Percentiles rank a stretch among this genome's conserved stretches.
These are phyloP conservation scores for Burhinus bistriatus DNA, from an alignment of 2,113 vertebrate species.

Conservation along the genomic window DNA sequence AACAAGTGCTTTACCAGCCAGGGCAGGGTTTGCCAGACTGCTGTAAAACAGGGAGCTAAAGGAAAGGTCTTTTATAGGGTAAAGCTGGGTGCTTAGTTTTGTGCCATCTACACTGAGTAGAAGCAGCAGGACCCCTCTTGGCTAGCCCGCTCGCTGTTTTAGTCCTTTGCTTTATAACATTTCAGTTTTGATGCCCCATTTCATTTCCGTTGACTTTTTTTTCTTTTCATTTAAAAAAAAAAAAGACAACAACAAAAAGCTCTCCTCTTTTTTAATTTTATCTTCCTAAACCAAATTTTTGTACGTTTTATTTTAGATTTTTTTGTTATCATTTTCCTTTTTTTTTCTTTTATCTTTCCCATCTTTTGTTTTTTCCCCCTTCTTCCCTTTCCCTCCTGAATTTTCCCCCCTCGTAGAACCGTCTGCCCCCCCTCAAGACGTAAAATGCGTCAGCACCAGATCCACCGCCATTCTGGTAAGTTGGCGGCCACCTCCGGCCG, in stretches of 20 bases:
- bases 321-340: constrained; percentile 88
- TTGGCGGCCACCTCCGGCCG: constrained; percentile 91
- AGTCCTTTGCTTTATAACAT: constrained; percentile 33
- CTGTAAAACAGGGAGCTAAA: not conserved
- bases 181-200: constrained; percentile 12
- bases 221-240: not conserved
- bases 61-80: not conserved
- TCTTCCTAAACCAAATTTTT: constrained; percentile 63
- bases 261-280: constrained; percentile 61
- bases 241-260: constrained; percentile 41
- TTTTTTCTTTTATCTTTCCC: constrained; percentile 88
- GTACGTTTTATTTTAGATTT: constrained; percentile 82
- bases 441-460: constrained; percentile 94
- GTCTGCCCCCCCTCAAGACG: constrained; percentile 97
- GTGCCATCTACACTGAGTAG: not conserved
- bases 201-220: constrained; percentile 19
- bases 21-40: not conserved
- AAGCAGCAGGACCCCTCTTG: constrained; percentile 22
- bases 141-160: constrained; percentile 49
- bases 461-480: constrained; percentile 98
- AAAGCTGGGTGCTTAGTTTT: not conserved
- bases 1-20: not conserved
- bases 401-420: constrained; percentile 86
- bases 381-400: constrained; percentile 54
- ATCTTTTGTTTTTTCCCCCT: constrained; percentile 87